Evolutionary conservation across 1,140 invertebrate genomes (phyloP), one percentile per base, ranked within the genome.

Genomic region (Ceratina japonica): DNA sequence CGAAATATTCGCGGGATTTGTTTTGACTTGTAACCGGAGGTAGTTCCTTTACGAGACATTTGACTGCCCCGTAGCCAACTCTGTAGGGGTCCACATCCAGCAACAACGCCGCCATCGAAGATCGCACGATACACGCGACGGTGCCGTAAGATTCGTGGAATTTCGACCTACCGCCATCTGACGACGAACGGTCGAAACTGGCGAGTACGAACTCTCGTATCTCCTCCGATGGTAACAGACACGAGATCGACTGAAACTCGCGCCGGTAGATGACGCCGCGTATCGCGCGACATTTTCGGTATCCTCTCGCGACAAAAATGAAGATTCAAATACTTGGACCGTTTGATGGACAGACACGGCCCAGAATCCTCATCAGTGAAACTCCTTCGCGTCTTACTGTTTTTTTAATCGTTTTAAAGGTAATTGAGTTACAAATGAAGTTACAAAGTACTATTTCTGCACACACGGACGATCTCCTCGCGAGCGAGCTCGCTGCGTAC

Each of bases 41-140:
- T 71, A 71, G 81, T 79, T 79, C 82, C 85, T 85, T 87, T 87
- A 75, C 88, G 81, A 86, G 88, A 89, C 89, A 90, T 90, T 88
- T 89, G 89, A 79, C 80, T 80, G 62, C 81, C 65, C 79, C 86
- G 65, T 83, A 80, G 78, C 83, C 72, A 58, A 56, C 65, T 71
- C 71, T 75, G 65, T 79, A 79, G 80, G 77, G 83, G 84, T 86
- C 72, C 75, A 84, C 80, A 79, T 64, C 58, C 31, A 86, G 62
- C 75, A 59, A 84, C 75, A 84, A 85, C 82, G 79, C 83, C 82
- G 80, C 80, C 79, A 81, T 84, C 79, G 83, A 84, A 65, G 27
- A 54, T 44, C 37, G 37, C 37, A 44, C 37, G 37, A 44, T 44
- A 44, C 37, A 44, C 37, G 37, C 37, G 37, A 44, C 37, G 0